Percentiles rank a stretch among this genome's conserved stretches.
These are phyloP conservation scores for Parnassius glacialis DNA, from an alignment of 2,888 invertebrate genomes.

Conservation along the genomic window DNA sequence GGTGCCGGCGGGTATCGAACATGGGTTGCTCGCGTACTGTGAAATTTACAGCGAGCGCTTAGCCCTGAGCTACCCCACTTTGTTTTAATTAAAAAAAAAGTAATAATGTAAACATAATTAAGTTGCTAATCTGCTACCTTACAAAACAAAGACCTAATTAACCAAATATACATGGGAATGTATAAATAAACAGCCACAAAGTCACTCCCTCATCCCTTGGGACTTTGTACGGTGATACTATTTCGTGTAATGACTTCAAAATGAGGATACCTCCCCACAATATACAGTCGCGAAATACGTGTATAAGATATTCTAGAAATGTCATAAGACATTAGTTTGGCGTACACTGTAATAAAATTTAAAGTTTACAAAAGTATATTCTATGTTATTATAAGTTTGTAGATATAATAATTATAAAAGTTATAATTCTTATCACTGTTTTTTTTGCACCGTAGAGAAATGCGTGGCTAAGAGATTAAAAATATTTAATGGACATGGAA, in stretches of 20 bases:
- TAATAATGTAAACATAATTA: neutral
- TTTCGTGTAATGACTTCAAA: conserved; percentile 80
- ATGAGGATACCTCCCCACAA: conserved; percentile 73
- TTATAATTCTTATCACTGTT: too few relatives aligned
- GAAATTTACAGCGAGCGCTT: too few relatives aligned
- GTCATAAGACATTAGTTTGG: neutral
- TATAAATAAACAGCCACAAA: conserved; percentile 73
- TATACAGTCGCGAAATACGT: conserved; percentile 45
- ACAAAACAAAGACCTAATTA: conserved; percentile 80
- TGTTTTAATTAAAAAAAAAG: neutral
- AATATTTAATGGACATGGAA: too few relatives aligned
- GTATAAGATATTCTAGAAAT: conserved; percentile 24
- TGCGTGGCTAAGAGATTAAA: too few relatives aligned
- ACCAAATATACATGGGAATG: conserved; percentile 72
- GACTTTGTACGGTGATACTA: conserved; percentile 77
- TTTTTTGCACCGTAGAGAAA: too few relatives aligned
- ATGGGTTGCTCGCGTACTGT: too few relatives aligned
- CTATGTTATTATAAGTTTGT: too few relatives aligned
- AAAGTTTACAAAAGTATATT: too few relatives aligned
- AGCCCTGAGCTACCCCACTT: too few relatives aligned
- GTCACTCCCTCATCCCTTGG: conserved; percentile 68
- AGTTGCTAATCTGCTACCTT: conserved; percentile 41
- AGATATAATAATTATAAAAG: too few relatives aligned
- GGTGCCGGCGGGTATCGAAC: too few relatives aligned
- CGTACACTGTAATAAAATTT: neutral